These are phyloP conservation scores for Automeris io DNA, from an alignment of 2,888 invertebrate species.

Conservation along the genomic window DNA sequence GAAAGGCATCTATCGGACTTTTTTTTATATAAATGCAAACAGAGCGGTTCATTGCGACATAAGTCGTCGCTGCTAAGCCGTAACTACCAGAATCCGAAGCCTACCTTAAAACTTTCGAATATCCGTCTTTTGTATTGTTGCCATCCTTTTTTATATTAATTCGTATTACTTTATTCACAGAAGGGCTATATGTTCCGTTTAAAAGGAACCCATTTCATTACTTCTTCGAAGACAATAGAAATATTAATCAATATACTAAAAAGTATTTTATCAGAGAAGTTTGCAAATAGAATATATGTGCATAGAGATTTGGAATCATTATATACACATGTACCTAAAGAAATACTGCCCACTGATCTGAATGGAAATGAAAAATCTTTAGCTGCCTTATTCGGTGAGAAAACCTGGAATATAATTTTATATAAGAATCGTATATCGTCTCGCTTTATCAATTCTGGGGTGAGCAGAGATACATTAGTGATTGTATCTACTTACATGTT, in stretches of 20 bases:
- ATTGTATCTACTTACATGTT: too few relatives aligned
- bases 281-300: conserved; percentile 22
- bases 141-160: neutral
- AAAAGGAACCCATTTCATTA: conserved; percentile 29
- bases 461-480: too few relatives aligned
- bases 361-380: conserved; percentile 19
- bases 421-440: too few relatives aligned
- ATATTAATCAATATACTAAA: conserved; percentile 23
- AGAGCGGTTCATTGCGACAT: too few relatives aligned
- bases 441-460: too few relatives aligned
- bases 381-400: conserved; percentile 17
- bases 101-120: too few relatives aligned
- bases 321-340: conserved; percentile 16
- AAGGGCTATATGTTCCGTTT: conserved; percentile 29
- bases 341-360: conserved; percentile 20
- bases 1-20: too few relatives aligned
- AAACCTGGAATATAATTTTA: too few relatives aligned
- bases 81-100: neutral
- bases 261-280: conserved; percentile 24
- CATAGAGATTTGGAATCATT: conserved; percentile 17
- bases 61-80: too few relatives aligned
- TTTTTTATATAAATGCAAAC: too few relatives aligned
- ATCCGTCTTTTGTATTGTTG: too few relatives aligned
- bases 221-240: conserved; percentile 25
- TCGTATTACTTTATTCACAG: conserved; percentile 20